Base-by-base conservation (phyloP, 2,797 vertebrate species). In the Ctenopoma multispine region DNA sequence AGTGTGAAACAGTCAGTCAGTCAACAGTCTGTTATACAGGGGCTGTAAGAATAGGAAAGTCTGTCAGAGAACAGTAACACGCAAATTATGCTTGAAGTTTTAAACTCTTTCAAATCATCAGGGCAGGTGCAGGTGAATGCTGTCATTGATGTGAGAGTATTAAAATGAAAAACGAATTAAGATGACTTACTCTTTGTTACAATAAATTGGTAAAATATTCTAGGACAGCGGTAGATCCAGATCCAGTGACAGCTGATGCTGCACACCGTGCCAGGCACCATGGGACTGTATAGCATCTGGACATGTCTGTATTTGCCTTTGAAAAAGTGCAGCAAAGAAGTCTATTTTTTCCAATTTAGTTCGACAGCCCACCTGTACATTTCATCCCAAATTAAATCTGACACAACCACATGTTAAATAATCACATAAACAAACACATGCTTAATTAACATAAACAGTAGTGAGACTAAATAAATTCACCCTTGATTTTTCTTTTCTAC, bases 241-340 rank as follows among this genome's bases (percentile, higher is more conserved):
- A 41, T 3, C 11, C 4, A 24, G 69, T 27, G 57, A 77, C 82
- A 83, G 75, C 62, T 83, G 79, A 84, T 71, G 68, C 64, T 61
- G 69, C n/a, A 74, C 75, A 85, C 81, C 75, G 74, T 54, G 75
- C 72, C 56, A 63, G 63, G 77, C 70, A 70, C 65, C 21, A 15
- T 73, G 82, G 77, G 84, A 79, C 66, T 21, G 14, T 1, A 44
- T 10, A 63, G 73, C 79, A 90, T 78, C 69, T 87, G 84, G 79
- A 78, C 71, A 50, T 64, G 72, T 80, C 70, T 71, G 44, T 63
- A 48, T 80, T 72, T 82, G 49, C 24, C 69, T 84, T 69, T 71
- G 60, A 72, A 80, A 73, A 79, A 67, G 51, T 34, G 46, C 18
- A 55, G 31, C 24, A 44, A 21, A 20, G 20, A 14, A 4, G 55